These are phyloP conservation scores for Rattus rattus DNA, from an alignment of 2,113 vertebrate genomes.

Conservation along the genomic window DNA sequence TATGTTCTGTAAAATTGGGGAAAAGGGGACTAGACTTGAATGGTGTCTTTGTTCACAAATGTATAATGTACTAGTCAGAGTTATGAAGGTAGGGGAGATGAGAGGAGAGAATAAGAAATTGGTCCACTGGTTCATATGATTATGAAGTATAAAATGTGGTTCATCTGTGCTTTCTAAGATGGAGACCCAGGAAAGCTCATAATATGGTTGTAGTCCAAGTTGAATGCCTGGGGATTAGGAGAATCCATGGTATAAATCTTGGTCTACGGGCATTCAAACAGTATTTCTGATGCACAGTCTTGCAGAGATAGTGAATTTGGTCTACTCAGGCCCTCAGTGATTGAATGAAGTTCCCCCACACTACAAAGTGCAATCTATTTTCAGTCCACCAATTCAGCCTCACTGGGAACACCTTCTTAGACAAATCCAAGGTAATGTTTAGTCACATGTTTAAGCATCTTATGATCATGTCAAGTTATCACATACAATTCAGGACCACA, in stretches of 20 bases:
- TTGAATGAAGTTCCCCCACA: background rate
- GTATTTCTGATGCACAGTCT: background rate
- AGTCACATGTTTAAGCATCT: background rate
- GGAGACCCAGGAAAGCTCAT: background rate
- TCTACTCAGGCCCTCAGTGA: background rate
- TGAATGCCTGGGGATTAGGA: background rate
- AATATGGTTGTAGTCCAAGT: background rate
- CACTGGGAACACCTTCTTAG: background rate
- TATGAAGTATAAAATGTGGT: background rate
- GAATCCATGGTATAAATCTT: too few species aligned
- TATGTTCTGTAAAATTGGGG: constrained; percentile 32
- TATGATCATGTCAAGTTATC: background rate
- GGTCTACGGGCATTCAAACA: background rate
- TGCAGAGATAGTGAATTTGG: background rate
- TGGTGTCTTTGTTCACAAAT: constrained; percentile 9
- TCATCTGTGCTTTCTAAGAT: background rate
- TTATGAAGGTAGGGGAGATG: background rate
- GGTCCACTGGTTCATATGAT: background rate
- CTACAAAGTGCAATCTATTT: background rate
- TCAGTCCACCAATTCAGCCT: background rate
- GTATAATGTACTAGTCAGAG: background rate
- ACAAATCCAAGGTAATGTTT: background rate
- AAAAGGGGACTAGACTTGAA: constrained; percentile 17
- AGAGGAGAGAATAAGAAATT: background rate
- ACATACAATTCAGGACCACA: background rate